Conservation (phyloP, 2,888 invertebrate species). For the Orchesella flavescens region DNA sequence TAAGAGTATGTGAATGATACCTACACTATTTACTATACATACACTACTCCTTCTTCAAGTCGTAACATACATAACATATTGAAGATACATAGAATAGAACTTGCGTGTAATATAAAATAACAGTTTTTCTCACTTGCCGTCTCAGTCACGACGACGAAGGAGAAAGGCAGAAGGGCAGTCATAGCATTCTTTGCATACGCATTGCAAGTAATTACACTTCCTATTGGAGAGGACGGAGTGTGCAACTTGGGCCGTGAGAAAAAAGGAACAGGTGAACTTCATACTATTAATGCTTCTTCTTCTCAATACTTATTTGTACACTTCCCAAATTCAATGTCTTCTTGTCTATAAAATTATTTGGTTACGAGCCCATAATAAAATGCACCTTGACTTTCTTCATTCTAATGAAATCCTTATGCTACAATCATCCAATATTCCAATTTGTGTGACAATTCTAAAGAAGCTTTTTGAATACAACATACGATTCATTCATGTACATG, state of each 20-base stretch:
- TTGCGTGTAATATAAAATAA: not conserved
- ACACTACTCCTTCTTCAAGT: not conserved
- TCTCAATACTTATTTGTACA: not conserved
- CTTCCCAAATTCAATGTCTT: not conserved
- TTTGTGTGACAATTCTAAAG: not conserved
- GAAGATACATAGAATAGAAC: not conserved
- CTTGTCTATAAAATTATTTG: too few species aligned
- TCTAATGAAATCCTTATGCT: not conserved
- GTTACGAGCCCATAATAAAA: too few species aligned
- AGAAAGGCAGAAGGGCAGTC: not conserved
- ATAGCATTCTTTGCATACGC: slow-evolving; percentile 29
- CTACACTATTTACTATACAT: not conserved
- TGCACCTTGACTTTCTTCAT: not conserved
- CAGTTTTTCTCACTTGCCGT: slow-evolving; percentile 26
- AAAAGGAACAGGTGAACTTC: slow-evolving; percentile 43
- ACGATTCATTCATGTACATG: not conserved
- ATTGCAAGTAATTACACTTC: slow-evolving; percentile 42
- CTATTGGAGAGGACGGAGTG: slow-evolving; percentile 5
- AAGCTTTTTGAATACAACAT: not conserved
- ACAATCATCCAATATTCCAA: not conserved
- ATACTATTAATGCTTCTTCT: not conserved
- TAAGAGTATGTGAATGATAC: not conserved
- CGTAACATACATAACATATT: not conserved
- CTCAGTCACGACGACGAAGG: slow-evolving; percentile 22
- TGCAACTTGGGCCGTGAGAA: not conserved